Evolutionary conservation across 2,113 vertebrate genomes (phyloP).

Genomic region (Tachysurus fulvidraco): DNA sequence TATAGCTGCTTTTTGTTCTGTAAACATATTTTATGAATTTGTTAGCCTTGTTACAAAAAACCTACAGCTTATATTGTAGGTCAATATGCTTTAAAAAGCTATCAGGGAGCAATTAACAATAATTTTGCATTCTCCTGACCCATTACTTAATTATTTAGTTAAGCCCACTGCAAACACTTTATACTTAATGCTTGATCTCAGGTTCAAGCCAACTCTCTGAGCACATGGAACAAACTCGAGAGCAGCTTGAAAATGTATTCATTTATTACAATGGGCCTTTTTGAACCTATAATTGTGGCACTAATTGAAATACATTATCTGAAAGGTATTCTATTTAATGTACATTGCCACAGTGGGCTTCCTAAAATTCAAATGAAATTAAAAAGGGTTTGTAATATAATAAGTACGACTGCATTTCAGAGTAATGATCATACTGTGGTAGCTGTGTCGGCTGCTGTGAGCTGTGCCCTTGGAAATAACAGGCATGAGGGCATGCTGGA

Average conservation of each 20-base stretch:
- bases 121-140: neutral
- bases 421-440: constrained; percentile 81
- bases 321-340: neutral
- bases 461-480: constrained; percentile 87
- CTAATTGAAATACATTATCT: neutral
- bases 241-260: neutral
- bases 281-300: neutral
- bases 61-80: neutral
- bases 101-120: neutral
- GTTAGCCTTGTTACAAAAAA: neutral
- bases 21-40: neutral
- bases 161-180: constrained; percentile 2
- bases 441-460: constrained; percentile 70
- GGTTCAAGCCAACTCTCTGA: neutral
- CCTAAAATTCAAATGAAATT: neutral
- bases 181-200: neutral
- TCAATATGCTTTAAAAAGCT: neutral
- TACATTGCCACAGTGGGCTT: neutral
- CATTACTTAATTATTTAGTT: neutral
- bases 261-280: neutral
- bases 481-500: constrained; percentile 93
- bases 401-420: constrained; percentile 27
- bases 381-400: neutral
- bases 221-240: neutral
- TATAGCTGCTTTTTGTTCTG: neutral